These are phyloP conservation scores for Platerodrilus igneus DNA, from an alignment of 2,888 invertebrate genomes.

Conservation along the genomic window DNA sequence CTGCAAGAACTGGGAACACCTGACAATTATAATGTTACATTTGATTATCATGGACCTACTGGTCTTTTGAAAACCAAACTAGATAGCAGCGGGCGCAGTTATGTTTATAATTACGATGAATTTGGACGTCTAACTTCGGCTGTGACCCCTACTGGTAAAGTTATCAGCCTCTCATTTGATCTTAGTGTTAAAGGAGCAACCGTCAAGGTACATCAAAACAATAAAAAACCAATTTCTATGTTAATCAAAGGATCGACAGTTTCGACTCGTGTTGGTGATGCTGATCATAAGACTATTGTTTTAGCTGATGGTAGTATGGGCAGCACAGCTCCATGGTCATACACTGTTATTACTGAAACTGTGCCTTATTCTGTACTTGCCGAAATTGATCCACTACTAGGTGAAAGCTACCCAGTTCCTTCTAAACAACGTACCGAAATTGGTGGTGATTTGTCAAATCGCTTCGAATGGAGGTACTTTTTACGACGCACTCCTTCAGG, in stretches of 20 bases:
- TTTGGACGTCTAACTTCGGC: slow-evolving; percentile 88
- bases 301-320: slow-evolving; percentile 80
- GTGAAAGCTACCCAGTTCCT: slow-evolving; percentile 87
- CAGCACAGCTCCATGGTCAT: slow-evolving; percentile 80
- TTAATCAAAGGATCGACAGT: slow-evolving; percentile 84
- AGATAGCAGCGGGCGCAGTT: slow-evolving; percentile 85
- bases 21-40: slow-evolving; percentile 89
- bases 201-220: slow-evolving; percentile 78
- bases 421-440: slow-evolving; percentile 87
- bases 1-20: slow-evolving; percentile 86
- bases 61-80: slow-evolving; percentile 84
- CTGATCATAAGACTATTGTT: slow-evolving; percentile 75
- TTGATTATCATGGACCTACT: slow-evolving; percentile 88
- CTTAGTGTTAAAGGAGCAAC: slow-evolving; percentile 87
- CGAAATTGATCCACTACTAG: slow-evolving; percentile 83
- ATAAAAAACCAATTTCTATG: slow-evolving; percentile 77
- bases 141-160: slow-evolving; percentile 92
- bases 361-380: slow-evolving; percentile 85
- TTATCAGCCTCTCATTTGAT: slow-evolving; percentile 82
- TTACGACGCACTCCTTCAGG: slow-evolving; percentile 69
- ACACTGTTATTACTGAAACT: slow-evolving; percentile 82
- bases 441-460: slow-evolving; percentile 83
- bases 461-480: slow-evolving; percentile 95
- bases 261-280: slow-evolving; percentile 74
- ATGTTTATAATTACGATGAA: slow-evolving; percentile 92